Evolutionary conservation across 2,888 invertebrate species (phyloP), one percentile per base, ranked within the genome.

Genomic region (Eubasilissa splendida): DNA sequence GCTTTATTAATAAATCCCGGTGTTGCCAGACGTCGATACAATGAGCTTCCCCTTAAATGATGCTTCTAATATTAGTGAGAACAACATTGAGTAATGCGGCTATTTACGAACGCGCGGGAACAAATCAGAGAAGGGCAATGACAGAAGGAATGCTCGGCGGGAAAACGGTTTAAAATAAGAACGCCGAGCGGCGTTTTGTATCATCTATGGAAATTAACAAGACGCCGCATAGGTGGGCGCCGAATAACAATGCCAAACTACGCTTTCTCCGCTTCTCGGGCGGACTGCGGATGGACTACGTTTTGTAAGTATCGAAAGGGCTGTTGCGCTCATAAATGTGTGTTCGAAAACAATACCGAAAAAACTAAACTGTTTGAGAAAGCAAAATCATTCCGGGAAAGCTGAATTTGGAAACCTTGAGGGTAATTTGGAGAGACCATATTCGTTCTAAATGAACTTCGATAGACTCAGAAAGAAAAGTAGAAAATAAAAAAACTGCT

Each of bases 11-110:
- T 71, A 71, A 52, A 56, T 22, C 53, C 56, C 71, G 53, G 33
- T 56, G 71, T 22, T 71, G 71, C 71, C 63, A 63, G 14, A 22
- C 71, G 52, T 12, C 56, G 54, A 71, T 71, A 71, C 71, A 71
- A 71, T 22, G 54, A 71, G 71, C 71, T 68, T 68, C 68, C 71
- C 63, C 63, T 63, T 63, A 56, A 52, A 71, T 31, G 53, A 54
- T 22, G 54, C 22, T 14, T 71, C 56, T 71, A 71, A 71, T 71
- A 56, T 71, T 71, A 71, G 71, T 56, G 71, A 42, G 71, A 71
- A 33, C 56, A 76, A 52, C 63, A 63, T 76, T 76, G 63, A 76
- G 76, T 76, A 76, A 76, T 63, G 76, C 54, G 50, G 60, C 76
- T 76, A 76, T 76, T 76, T 76, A 12, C 50, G 65, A 60, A 42